These are phyloP conservation scores for Gopherus evgoodei DNA, from an alignment of 2,113 vertebrate genomes.

Conservation along the genomic window DNA sequence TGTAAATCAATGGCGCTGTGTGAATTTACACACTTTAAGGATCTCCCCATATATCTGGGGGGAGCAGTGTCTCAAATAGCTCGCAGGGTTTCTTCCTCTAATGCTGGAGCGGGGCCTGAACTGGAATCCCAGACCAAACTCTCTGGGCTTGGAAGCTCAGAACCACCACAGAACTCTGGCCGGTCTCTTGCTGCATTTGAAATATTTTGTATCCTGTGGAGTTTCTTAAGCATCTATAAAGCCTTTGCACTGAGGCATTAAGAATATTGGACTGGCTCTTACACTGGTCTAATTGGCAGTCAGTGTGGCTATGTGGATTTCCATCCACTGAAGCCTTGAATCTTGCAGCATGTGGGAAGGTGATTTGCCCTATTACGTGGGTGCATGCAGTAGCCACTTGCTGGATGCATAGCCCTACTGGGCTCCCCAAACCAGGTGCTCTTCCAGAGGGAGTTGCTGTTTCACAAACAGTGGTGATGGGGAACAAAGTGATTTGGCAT, in stretches of 20 bases:
- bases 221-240: not conserved
- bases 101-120: not conserved
- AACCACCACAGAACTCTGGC: not conserved
- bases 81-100: not conserved
- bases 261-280: not conserved
- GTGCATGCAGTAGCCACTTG: not conserved
- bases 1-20: not conserved
- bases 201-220: not conserved
- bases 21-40: not conserved
- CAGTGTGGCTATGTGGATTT: not conserved
- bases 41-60: not conserved
- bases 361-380: rapidly evolving
- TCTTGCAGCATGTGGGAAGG: not conserved
- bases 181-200: not conserved
- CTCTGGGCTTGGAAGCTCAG: not conserved
- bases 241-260: not conserved
- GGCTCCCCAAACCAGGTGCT: not conserved
- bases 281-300: not conserved
- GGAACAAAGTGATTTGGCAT: slow-evolving; percentile 47
- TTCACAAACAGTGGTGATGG: slow-evolving; percentile 38
- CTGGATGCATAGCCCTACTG: not conserved
- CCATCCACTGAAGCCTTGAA: rapidly evolving
- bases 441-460: not conserved
- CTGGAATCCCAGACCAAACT: not conserved
- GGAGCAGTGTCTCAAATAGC: not conserved